Evolutionary conservation across 2,113 vertebrate genomes (phyloP).

Genomic region (Scomber colias): DNA sequence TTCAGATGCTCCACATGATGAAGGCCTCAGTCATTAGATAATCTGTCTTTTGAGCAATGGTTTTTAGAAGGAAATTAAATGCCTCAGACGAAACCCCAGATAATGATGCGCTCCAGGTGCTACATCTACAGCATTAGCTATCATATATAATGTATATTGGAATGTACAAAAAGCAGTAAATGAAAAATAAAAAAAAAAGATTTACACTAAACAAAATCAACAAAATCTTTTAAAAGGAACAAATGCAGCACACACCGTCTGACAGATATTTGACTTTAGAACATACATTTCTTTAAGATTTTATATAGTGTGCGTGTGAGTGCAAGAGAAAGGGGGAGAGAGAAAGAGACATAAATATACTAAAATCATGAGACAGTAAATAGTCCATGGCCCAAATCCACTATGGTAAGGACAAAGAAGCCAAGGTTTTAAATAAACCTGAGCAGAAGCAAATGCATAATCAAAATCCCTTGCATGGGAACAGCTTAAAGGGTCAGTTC

Average conservation of each 20-base stretch:
- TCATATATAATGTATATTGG: not conserved
- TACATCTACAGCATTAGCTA: constrained; percentile 2
- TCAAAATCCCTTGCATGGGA: not conserved
- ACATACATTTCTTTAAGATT: too few relatives aligned
- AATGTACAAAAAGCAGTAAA: not conserved
- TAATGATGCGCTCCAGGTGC: constrained; percentile 14
- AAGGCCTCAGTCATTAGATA: constrained; percentile 31
- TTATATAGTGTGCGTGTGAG: not conserved
- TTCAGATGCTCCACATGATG: constrained; percentile 30
- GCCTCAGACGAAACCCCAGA: constrained; percentile 1
- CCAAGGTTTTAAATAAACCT: constrained; percentile 30
- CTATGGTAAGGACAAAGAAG: constrained; percentile 11
- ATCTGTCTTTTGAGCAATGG: constrained; percentile 33
- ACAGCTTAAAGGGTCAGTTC: constrained; percentile 22
- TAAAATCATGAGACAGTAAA: constrained; percentile 11
- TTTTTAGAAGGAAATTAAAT: constrained; percentile 35
- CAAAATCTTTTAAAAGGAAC: not conserved
- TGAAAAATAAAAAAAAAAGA: not conserved
- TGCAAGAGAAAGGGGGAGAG: not conserved
- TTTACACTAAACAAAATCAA: not conserved
- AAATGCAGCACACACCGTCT: not conserved
- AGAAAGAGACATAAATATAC: constrained; percentile 1
- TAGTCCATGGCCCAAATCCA: constrained; percentile 8
- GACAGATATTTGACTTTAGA: not conserved
- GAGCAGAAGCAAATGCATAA: not conserved